phyloP scores from a whole-genome alignment of 2,888 invertebrate species.

The Cheilosia pagana region DNA sequence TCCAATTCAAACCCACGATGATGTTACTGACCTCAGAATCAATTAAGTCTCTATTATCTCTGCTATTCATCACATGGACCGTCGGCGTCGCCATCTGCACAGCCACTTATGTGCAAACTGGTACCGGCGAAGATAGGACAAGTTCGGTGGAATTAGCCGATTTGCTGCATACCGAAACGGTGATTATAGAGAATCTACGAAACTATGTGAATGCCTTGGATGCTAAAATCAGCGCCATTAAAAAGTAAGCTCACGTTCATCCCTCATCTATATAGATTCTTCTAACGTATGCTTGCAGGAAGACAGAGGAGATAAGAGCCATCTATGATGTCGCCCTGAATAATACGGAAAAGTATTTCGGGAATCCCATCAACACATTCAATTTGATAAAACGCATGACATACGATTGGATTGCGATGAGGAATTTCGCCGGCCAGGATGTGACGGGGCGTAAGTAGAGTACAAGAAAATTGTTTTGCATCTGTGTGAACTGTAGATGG shows the following conservation, averaged over 20 bases:
- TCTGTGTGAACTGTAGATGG: not conserved
- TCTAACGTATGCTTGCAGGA: constrained; percentile 49
- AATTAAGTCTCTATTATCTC: constrained; percentile 12
- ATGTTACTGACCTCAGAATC: constrained; percentile 51
- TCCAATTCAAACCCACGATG: not conserved
- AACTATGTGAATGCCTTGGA: constrained; percentile 78
- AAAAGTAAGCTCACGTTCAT: constrained; percentile 72
- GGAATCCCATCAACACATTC: constrained; percentile 97
- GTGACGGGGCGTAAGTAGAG: constrained; percentile 63
- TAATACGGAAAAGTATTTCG: constrained; percentile 82
- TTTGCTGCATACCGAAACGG: constrained; percentile 78
- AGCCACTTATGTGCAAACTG: not conserved
- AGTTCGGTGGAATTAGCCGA: constrained; percentile 73
- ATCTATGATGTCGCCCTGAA: constrained; percentile 77
- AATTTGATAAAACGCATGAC: constrained; percentile 95
- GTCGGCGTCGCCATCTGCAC: constrained; percentile 6
- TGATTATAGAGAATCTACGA: constrained; percentile 78
- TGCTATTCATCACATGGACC: constrained; percentile 23
- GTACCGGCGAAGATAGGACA: constrained; percentile 20
- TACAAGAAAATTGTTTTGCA: not conserved
- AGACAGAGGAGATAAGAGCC: constrained; percentile 76
- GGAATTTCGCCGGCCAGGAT: constrained; percentile 84
- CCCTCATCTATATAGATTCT: not conserved
- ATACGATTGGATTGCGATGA: constrained; percentile 89
- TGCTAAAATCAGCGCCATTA: constrained; percentile 77